phyloP scores from a whole-genome alignment of 2,113 vertebrate species.

The Stictonetta naevosa region DNA sequence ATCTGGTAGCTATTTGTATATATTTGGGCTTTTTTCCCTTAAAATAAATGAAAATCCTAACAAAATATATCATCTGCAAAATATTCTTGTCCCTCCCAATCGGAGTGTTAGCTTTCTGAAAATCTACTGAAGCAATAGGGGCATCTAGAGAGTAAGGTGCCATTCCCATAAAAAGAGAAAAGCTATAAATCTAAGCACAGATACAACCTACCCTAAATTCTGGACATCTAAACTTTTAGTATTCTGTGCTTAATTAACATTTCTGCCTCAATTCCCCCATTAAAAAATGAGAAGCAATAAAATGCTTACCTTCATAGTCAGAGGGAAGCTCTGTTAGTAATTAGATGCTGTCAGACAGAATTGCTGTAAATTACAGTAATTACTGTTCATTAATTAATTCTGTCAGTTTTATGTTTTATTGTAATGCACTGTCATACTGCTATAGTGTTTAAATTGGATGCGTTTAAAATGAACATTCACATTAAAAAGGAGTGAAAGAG shows the following conservation, averaged over 20 bases:
- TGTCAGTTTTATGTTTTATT: conserved; percentile 68
- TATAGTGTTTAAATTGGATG: conserved; percentile 62
- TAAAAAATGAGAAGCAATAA: conserved; percentile 58
- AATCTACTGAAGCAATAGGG: background rate
- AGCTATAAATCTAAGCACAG: background rate
- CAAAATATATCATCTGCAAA: background rate
- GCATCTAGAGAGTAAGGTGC: background rate
- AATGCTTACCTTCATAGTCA: conserved; percentile 60
- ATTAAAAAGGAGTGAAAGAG: conserved; percentile 61
- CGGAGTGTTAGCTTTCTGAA: background rate
- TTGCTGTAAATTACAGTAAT: conserved; percentile 71
- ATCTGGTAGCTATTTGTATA: background rate
- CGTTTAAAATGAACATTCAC: conserved; percentile 55
- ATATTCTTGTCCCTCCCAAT: background rate
- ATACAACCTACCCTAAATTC: background rate
- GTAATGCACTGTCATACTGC: conserved; percentile 56
- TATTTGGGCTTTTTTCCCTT: background rate
- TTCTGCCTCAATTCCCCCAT: conserved; percentile 56
- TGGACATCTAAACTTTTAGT: conserved; percentile 22
- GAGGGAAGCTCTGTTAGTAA: conserved; percentile 51
- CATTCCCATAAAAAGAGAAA: background rate
- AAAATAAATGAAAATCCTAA: background rate
- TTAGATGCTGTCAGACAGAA: conserved; percentile 66
- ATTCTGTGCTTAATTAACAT: conserved; percentile 45
- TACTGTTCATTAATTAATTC: conserved; percentile 70